Evolutionary conservation across 2,797 vertebrate genomes (phyloP).

Genomic region (Notamacropus eugenii): DNA sequence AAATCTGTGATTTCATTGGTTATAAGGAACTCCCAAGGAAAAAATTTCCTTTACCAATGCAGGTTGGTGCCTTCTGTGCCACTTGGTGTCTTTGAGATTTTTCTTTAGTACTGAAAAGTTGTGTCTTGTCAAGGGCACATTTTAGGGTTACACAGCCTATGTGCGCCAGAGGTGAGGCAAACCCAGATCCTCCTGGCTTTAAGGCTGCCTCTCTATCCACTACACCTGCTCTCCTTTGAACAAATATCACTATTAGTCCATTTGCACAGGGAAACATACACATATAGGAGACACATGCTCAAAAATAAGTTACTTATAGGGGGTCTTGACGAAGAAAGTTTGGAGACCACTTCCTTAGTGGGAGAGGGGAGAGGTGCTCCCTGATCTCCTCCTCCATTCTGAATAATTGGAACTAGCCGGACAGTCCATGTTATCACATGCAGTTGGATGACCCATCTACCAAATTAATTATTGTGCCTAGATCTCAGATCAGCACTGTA

Average conservation of each 20-base stretch:
- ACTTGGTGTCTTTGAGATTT: background rate
- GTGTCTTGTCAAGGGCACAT: background rate
- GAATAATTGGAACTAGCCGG: background rate
- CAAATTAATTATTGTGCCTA: background rate
- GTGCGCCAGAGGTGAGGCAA: background rate
- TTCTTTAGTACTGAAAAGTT: background rate
- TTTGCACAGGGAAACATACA: background rate
- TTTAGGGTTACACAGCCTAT: background rate
- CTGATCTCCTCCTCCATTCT: background rate
- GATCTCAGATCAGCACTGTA: background rate
- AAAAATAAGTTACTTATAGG: background rate
- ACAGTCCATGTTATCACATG: background rate
- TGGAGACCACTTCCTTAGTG: background rate
- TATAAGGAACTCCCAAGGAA: background rate
- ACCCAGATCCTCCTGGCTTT: background rate
- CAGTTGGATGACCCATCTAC: background rate
- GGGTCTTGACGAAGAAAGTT: background rate
- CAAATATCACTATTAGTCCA: background rate
- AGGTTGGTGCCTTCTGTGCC: background rate
- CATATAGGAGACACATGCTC: background rate
- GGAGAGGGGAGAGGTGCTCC: background rate
- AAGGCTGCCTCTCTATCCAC: background rate
- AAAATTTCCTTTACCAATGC: background rate
- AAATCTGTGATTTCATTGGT: background rate
- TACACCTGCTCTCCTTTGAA: background rate